Conservation (phyloP, 2,113 vertebrate species). For the Paedocypris sp. region DNA sequence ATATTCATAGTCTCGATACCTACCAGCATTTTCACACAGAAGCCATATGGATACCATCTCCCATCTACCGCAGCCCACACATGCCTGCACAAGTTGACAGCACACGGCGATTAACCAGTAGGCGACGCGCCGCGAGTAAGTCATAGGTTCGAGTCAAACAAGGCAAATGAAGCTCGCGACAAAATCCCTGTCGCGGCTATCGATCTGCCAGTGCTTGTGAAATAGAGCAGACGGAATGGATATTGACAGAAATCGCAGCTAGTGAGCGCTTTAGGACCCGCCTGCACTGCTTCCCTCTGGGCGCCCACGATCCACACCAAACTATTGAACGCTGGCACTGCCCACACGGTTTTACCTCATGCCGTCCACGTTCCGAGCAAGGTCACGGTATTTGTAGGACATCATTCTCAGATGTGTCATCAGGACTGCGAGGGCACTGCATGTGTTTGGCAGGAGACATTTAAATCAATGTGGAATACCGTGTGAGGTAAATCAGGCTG, state of each 20-base stretch:
- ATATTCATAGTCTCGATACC: conserved; percentile 26
- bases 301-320: conserved; percentile 21
- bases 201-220: conserved; percentile 27
- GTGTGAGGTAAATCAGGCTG: too few species aligned
- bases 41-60: conserved; percentile 48
- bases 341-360: conserved; percentile 18
- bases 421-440: too few species aligned
- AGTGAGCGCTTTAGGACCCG: conserved; percentile 5
- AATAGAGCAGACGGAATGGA: conserved; percentile 24
- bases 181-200: conserved; percentile 20
- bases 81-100: conserved; percentile 29
- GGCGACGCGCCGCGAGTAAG: conserved; percentile 38
- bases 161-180: background rate
- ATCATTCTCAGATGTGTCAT: background rate
- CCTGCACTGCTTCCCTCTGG: conserved; percentile 2
- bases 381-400: conserved; percentile 5
- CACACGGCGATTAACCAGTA: conserved; percentile 30
- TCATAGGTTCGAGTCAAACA: conserved; percentile 34
- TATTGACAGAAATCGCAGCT: conserved; percentile 27
- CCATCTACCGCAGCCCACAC: conserved; percentile 30
- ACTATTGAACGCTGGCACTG: conserved; percentile 24
- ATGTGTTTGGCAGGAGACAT: too few species aligned
- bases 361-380: conserved; percentile 9
- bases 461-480: too few species aligned
- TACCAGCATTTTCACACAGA: conserved; percentile 43